phyloP scores from a whole-genome alignment of 2,888 invertebrate genomes.

The Drosophila neonasuta region DNA sequence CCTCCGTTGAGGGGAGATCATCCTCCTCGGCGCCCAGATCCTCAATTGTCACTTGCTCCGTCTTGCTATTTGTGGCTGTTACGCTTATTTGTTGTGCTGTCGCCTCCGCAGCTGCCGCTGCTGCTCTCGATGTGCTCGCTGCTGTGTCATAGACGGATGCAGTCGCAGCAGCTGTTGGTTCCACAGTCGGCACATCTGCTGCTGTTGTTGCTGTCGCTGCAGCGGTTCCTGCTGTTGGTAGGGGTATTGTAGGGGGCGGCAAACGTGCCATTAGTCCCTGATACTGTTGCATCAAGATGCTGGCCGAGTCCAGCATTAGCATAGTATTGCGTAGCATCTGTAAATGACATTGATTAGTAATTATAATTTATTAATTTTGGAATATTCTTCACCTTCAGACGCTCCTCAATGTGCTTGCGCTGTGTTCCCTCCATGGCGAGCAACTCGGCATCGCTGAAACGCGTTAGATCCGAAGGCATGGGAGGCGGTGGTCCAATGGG shows the following conservation, averaged over 20 bases:
- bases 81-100: slow-evolving; percentile 35
- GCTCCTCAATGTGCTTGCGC: slow-evolving; percentile 93
- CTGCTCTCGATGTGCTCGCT: slow-evolving; percentile 67
- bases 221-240: slow-evolving; percentile 11
- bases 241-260: slow-evolving; percentile 72
- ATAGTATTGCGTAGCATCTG: slow-evolving; percentile 92
- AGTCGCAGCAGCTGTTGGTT: slow-evolving; percentile 28
- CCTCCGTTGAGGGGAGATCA: slow-evolving; percentile 40
- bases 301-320: slow-evolving; percentile 95
- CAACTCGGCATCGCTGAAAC: slow-evolving; percentile 92
- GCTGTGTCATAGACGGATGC: slow-evolving; percentile 54
- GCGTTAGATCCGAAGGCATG: slow-evolving; percentile 89
- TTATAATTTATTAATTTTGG: slow-evolving; percentile 39
- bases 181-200: slow-evolving; percentile 3
- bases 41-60: slow-evolving; percentile 79
- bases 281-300: slow-evolving; percentile 97
- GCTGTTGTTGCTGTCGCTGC: slow-evolving; percentile 16
- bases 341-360: slow-evolving; percentile 59
- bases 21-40: slow-evolving; percentile 81
- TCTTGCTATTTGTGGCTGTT: slow-evolving; percentile 13
- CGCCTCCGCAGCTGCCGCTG: slow-evolving; percentile 49
- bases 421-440: slow-evolving; percentile 94
- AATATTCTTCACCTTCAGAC: slow-evolving; percentile 86
- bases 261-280: slow-evolving; percentile 86
- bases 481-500: slow-evolving; percentile 86